Conservation (phyloP, 2,113 vertebrate genomes). For the Eretmochelys imbricata region DNA sequence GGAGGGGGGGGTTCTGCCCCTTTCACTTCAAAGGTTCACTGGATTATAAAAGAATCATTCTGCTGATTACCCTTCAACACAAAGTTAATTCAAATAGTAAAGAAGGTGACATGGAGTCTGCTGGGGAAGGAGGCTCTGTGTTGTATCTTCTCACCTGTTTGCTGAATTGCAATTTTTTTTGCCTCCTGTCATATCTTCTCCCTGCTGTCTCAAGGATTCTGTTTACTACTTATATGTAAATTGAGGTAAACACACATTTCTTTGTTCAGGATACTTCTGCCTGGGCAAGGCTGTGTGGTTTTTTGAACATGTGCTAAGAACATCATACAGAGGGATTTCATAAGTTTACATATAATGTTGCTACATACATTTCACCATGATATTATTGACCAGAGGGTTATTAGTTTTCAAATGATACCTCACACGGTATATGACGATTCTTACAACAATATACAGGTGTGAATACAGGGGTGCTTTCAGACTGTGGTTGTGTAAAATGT, state of each 20-base stretch:
- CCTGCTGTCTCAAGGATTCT: not conserved
- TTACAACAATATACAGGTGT: not conserved
- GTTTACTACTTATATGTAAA: not conserved
- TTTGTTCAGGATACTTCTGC: not conserved
- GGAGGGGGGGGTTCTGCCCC: not conserved
- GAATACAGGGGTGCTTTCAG: not conserved
- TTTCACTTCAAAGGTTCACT: too few species aligned
- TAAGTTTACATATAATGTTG: not conserved
- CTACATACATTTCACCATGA: not conserved
- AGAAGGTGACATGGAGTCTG: not conserved
- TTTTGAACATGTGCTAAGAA: not conserved
- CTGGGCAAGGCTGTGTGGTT: not conserved
- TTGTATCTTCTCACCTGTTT: not conserved
- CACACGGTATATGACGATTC: not conserved
- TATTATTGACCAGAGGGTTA: not conserved
- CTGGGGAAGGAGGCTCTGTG: not conserved
- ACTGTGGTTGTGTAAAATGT: not conserved
- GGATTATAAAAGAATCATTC: too few species aligned
- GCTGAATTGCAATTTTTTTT: not conserved
- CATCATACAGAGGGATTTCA: not conserved
- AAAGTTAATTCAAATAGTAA: not conserved
- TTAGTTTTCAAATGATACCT: not conserved
- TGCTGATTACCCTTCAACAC: not conserved
- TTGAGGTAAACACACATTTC: too few species aligned
- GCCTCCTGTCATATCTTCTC: not conserved